A percentile compares a stretch with the other conserved stretches of the same genome.
These are phyloP conservation scores for Drosophila ezoana DNA, from an alignment of 2,888 invertebrate species.

Conservation along the genomic window DNA sequence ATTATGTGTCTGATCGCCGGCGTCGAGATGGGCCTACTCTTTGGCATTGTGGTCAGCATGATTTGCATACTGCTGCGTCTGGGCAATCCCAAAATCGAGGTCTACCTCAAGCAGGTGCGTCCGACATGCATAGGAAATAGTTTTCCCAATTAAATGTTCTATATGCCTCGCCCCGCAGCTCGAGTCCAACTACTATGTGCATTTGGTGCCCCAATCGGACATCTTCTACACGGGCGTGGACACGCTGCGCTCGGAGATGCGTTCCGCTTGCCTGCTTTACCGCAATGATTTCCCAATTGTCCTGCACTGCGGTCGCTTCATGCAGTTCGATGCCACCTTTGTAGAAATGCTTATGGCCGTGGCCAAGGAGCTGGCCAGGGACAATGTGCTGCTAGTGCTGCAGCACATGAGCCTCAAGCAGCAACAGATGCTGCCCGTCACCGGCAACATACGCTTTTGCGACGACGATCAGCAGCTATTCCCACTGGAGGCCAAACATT, in stretches of 20 bases:
- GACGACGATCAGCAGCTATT: slow-evolving; percentile 51
- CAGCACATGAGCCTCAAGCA: slow-evolving; percentile 70
- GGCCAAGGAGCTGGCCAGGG: slow-evolving; percentile 86
- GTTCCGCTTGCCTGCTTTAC: slow-evolving; percentile 85
- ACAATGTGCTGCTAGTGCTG: slow-evolving; percentile 86
- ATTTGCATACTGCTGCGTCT: slow-evolving; percentile 88
- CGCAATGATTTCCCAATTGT: slow-evolving; percentile 86
- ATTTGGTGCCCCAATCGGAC: slow-evolving; percentile 88
- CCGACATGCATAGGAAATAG: too few species aligned
- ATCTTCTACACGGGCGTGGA: slow-evolving; percentile 90
- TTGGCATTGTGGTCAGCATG: slow-evolving; percentile 89
- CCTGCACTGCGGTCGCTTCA: slow-evolving; percentile 88
- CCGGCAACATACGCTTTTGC: slow-evolving; percentile 68
- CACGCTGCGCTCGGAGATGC: slow-evolving; percentile 87
- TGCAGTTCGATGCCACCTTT: slow-evolving; percentile 89
- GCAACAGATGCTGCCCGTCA: slow-evolving; percentile 65
- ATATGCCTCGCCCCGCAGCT: slow-evolving; percentile 81
- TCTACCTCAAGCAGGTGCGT: slow-evolving; percentile 74
- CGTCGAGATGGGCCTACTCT: slow-evolving; percentile 92
- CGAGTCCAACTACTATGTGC: slow-evolving; percentile 86
- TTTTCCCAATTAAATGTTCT: too few species aligned
- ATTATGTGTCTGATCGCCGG: slow-evolving; percentile 88
- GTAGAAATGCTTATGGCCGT: slow-evolving; percentile 87
- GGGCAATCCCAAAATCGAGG: slow-evolving; percentile 87
- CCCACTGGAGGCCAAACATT: slow-evolving; percentile 34